Conservation (phyloP, 2,888 invertebrate species). For the Volucella inflata region DNA sequence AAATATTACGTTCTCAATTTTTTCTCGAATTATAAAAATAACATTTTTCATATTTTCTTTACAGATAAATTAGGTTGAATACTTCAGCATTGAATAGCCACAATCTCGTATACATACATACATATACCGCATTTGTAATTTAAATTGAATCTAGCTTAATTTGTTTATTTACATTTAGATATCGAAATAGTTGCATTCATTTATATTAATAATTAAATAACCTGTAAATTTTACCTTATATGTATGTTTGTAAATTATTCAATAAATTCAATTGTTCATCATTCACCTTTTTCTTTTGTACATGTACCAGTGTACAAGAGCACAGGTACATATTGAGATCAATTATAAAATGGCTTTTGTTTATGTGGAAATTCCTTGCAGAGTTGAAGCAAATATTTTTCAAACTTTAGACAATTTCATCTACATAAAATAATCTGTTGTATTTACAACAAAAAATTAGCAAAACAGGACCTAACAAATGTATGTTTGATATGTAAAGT, state of each 20-base stretch:
- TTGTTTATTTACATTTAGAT: conserved; percentile 72
- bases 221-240: conserved; percentile 72
- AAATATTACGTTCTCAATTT: conserved; percentile 80
- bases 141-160: conserved; percentile 67
- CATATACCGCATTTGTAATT: conserved; percentile 66
- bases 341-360: too few species aligned
- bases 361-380: too few species aligned
- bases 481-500: too few species aligned
- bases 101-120: conserved; percentile 40
- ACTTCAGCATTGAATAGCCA: conserved; percentile 54
- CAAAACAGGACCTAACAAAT: too few species aligned
- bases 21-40: neutral
- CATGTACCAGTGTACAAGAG: too few species aligned
- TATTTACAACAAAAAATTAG: too few species aligned
- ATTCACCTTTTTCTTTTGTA: neutral
- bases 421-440: too few species aligned
- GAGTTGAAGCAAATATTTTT: too few species aligned
- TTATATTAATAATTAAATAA: conserved; percentile 73
- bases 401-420: too few species aligned
- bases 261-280: conserved; percentile 72
- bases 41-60: neutral
- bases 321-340: too few species aligned
- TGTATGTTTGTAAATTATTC: conserved; percentile 72
- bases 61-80: conserved; percentile 62
- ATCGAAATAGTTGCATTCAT: conserved; percentile 73